Percentiles rank a stretch among this genome's conserved stretches.
These are phyloP conservation scores for Paedocypris sp. DNA, from an alignment of 2,113 vertebrate species.

Conservation along the genomic window DNA sequence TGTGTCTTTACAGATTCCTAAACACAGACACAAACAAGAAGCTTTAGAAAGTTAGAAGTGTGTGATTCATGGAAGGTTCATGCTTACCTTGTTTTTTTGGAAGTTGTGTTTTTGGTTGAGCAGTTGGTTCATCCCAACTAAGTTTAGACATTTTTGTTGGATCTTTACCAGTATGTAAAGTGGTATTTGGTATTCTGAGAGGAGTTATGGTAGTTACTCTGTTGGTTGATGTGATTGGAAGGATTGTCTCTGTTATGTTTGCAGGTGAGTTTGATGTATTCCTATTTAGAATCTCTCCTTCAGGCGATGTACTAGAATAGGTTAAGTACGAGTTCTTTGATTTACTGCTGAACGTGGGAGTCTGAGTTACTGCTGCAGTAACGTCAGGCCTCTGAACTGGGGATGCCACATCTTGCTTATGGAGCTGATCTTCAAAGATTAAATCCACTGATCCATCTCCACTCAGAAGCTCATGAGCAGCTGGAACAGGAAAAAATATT, in stretches of 20 bases:
- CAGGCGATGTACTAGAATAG: too few relatives aligned
- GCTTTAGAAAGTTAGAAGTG: too few relatives aligned
- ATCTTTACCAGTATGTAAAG: not conserved
- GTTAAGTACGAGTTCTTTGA: not conserved
- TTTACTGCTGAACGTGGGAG: not conserved
- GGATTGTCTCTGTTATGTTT: not conserved
- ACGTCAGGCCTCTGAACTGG: not conserved
- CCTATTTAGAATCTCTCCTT: not conserved
- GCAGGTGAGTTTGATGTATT: not conserved
- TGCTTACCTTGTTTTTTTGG: conserved; percentile 45
- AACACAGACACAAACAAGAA: not conserved
- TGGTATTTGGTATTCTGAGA: conserved; percentile 12
- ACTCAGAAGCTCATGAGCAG: conserved; percentile 62
- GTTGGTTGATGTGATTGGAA: not conserved
- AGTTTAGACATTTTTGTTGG: conserved; percentile 21
- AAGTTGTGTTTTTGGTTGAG: conserved; percentile 33
- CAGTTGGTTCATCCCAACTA: conserved; percentile 52
- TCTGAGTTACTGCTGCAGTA: conserved; percentile 1
- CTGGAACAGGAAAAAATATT: conserved; percentile 5
- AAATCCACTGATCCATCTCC: conserved; percentile 68
- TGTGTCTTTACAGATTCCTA: conserved; percentile 87
- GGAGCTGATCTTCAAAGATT: conserved; percentile 72
- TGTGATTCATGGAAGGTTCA: too few relatives aligned
- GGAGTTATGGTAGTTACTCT: not conserved
- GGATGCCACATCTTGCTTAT: conserved; percentile 50